Base-by-base conservation (phyloP, 2,113 vertebrate genomes). In the Noturus placidus region DNA sequence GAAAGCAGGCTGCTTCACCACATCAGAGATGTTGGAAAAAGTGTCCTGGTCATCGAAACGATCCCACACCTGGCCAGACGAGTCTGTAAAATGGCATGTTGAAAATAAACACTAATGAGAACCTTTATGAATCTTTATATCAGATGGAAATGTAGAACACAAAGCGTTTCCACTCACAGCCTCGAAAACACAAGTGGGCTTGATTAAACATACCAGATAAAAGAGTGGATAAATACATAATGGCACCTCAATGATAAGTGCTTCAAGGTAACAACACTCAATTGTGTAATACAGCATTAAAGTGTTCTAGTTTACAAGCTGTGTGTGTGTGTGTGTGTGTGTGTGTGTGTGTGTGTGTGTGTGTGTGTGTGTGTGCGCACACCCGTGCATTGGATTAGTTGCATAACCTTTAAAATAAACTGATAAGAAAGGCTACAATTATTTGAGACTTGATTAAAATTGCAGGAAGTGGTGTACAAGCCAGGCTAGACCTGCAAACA, bases 1-100 rank as follows among this genome's bases (percentile, higher is more conserved):
- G 76, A 99, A 99, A 0, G 98, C 98, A 0, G 98, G 98, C 92
- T 99, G 98, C 88, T 97, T 98, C 72, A 99, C 98, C 52, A 99
- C 98, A 0, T 99, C 98, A 0, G 98, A 99, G 91, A 99, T 99
- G 95, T 98, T 97, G 56, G 98, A 97, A 33, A 99, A 95, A 25
- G 97, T 97, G 90, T 97, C 96, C 91, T 96, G 94, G 89, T 95
- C 94, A 50, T 94, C 91, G 4, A 74, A 27, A 0, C 67, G 83
- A 10, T 96, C 96, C 14, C 96, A 95, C 0, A 98, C 97, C 35
- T 97, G 97, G 54, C 98, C 98, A 3, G 96, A 96, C 1, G 97
- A 96, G 94, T 99, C 98, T 99, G 88, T 25, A 38, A 76, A 76
- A 76, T 27, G 57, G 15, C 69, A 72, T 14, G 52, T 74, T 25